Percentiles rank a stretch among this genome's conserved stretches.
Conservation (phyloP, 2,888 invertebrate genomes). For the Acronicta alni region DNA sequence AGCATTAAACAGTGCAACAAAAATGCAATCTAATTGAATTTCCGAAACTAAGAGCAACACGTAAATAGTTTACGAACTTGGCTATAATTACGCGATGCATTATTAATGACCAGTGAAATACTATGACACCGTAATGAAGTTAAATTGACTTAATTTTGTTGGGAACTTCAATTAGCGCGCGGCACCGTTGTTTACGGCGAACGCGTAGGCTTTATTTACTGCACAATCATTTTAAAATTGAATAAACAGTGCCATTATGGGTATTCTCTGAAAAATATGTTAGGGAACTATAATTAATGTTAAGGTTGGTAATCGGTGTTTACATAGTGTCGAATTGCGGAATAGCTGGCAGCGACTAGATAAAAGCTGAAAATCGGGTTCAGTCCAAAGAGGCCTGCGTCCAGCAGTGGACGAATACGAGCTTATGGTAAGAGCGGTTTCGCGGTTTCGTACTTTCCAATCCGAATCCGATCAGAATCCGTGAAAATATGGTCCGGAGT, state of each 20-base stretch:
- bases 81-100: constrained; percentile 61
- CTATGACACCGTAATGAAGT: constrained; percentile 73
- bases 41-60: constrained; percentile 27
- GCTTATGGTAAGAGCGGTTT: too few species aligned
- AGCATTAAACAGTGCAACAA: too few species aligned
- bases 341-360: too few species aligned
- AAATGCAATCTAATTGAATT: background rate
- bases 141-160: constrained; percentile 76
- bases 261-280: background rate
- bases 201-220: constrained; percentile 67
- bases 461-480: too few species aligned
- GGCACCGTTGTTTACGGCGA: constrained; percentile 68
- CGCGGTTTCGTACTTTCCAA: too few species aligned
- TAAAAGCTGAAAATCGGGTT: too few species aligned
- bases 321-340: too few species aligned
- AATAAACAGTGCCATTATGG: constrained; percentile 22
- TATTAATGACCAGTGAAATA: constrained; percentile 70
- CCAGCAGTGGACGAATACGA: too few species aligned
- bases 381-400: too few species aligned
- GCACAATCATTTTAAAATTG: constrained; percentile 64
- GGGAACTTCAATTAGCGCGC: constrained; percentile 74
- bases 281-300: background rate
- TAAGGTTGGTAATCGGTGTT: background rate
- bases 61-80: constrained; percentile 40
- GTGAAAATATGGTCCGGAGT: too few species aligned